phyloP scores from a whole-genome alignment of 2,797 vertebrate genomes.

The Florisuga fusca region DNA sequence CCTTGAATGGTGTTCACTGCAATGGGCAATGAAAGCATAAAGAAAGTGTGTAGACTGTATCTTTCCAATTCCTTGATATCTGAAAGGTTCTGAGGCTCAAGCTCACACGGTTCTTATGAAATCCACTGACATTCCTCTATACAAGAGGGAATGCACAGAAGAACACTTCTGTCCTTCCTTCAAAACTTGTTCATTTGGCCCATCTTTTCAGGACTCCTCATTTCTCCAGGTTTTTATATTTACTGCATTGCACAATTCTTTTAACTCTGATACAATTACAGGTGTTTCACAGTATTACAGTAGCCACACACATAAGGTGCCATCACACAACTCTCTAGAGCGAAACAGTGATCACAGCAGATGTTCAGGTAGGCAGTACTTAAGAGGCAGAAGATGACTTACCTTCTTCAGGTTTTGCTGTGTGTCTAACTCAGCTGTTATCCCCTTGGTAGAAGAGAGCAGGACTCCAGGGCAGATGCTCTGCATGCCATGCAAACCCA shows the following conservation, averaged over 20 bases:
- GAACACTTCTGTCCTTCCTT: neutral
- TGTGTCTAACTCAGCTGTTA: neutral
- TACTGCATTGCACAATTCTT: neutral
- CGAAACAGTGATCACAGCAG: neutral
- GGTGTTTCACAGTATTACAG: neutral
- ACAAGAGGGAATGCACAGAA: neutral
- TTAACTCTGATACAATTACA: neutral
- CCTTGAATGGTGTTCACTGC: neutral
- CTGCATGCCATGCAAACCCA: neutral
- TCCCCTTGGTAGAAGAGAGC: rapidly evolving
- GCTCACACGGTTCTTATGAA: neutral
- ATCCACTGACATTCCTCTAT: neutral
- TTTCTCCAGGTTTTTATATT: neutral
- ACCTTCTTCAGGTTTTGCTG: neutral
- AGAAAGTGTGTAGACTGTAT: neutral
- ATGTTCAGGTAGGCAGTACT: neutral
- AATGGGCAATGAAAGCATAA: neutral
- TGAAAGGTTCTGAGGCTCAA: neutral
- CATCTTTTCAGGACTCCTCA: neutral
- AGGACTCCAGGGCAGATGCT: neutral
- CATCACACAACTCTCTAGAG: neutral
- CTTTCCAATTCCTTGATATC: neutral
- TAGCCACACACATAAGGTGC: neutral
- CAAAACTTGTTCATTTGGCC: neutral
- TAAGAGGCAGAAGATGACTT: neutral